Evolutionary conservation across 2,113 vertebrate species (phyloP).

Genomic region (Rhynchomys soricoides): DNA sequence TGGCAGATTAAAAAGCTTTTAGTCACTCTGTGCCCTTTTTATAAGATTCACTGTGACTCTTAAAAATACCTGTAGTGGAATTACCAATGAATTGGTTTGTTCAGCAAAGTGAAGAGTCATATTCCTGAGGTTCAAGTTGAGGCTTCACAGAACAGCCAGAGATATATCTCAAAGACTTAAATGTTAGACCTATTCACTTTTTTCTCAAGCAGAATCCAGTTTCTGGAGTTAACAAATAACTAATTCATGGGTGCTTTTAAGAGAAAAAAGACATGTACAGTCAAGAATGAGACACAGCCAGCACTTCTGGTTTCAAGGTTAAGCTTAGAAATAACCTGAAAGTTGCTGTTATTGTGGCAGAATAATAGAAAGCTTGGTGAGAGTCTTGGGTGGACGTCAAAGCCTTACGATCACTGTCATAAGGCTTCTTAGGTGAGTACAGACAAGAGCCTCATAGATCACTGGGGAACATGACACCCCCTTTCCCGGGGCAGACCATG

Average conservation of each 20-base stretch:
- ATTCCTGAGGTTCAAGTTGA: not conserved
- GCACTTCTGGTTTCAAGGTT: not conserved
- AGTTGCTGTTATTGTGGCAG: not conserved
- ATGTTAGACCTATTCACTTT: not conserved
- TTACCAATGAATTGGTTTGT: not conserved
- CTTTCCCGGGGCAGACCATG: not conserved
- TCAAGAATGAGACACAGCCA: not conserved
- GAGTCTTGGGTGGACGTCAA: not conserved
- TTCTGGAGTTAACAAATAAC: not conserved
- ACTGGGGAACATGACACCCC: not conserved
- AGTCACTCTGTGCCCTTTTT: not conserved
- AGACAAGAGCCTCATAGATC: not conserved
- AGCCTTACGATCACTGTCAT: not conserved
- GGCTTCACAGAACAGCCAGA: not conserved
- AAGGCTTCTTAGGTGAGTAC: not conserved
- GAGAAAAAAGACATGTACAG: not conserved
- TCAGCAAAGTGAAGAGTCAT: not conserved
- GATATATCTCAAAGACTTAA: not conserved
- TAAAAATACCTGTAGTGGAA: constrained; percentile 33
- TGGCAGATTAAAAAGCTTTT: not conserved
- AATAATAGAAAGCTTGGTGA: not conserved
- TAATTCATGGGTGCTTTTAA: not conserved
- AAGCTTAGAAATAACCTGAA: constrained; percentile 2
- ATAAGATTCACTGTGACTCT: not conserved
- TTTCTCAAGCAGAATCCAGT: not conserved